phyloP scores from a whole-genome alignment of 2,797 vertebrate genomes.

The Enteromius unitaeniatus region DNA sequence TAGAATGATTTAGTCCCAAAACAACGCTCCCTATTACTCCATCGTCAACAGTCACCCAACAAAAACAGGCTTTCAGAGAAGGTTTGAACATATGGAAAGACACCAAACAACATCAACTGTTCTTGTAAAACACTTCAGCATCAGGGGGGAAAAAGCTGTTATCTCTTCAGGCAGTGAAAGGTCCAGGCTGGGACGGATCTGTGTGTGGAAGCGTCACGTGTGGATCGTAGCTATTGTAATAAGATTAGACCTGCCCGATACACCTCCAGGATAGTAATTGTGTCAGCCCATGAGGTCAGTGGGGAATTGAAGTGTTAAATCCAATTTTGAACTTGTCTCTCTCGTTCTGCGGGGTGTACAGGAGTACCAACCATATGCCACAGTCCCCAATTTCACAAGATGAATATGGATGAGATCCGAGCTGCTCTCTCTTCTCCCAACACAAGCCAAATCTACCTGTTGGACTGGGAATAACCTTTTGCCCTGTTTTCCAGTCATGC shows the following conservation, averaged over 20 bases:
- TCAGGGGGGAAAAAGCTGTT: background rate
- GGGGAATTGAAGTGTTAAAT: conserved; percentile 83
- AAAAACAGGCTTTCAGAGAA: background rate
- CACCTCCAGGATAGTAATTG: conserved; percentile 76
- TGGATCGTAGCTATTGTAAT: conserved; percentile 32
- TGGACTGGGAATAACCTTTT: conserved; percentile 40
- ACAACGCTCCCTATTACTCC: background rate
- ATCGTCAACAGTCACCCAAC: background rate
- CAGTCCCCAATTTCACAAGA: conserved; percentile 73
- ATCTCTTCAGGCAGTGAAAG: conserved; percentile 18
- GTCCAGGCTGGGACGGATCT: conserved; percentile 28
- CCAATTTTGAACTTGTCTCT: conserved; percentile 82
- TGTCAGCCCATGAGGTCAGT: conserved; percentile 78
- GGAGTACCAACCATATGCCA: conserved; percentile 81
- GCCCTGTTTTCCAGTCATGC: conserved; percentile 33
- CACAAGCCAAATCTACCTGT: conserved; percentile 31
- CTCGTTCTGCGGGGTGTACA: conserved; percentile 66
- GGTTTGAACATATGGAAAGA: background rate
- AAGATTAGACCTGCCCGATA: conserved; percentile 49
- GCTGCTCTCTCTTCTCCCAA: conserved; percentile 29
- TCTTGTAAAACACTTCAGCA: conserved; percentile 1
- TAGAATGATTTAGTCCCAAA: background rate
- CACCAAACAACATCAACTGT: background rate
- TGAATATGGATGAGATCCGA: conserved; percentile 82
- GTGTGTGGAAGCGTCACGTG: conserved; percentile 10